Evolutionary conservation across 2,888 invertebrate species (phyloP).

Genomic region (Dicycla oo): DNA sequence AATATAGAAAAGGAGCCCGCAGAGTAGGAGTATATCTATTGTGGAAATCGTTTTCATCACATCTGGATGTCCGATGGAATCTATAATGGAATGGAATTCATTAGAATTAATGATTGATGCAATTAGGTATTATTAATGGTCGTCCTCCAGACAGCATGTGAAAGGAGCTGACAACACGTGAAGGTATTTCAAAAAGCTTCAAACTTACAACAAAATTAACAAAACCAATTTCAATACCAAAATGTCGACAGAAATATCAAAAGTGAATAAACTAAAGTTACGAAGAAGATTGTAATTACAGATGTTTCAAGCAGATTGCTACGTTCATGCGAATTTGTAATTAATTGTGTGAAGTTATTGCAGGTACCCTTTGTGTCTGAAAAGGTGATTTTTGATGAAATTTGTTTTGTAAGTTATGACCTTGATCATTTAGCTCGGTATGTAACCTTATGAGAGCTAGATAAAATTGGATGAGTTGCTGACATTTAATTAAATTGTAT

Average conservation of each 20-base stretch:
- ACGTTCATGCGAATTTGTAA: constrained; percentile 26
- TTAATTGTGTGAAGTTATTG: constrained; percentile 33
- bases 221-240: constrained; percentile 12
- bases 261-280: constrained; percentile 34
- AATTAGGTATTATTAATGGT: neutral
- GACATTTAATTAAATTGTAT: neutral
- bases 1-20: too few species aligned
- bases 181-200: constrained; percentile 18
- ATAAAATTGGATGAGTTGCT: neutral
- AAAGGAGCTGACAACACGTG: neutral
- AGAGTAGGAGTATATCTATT: too few species aligned
- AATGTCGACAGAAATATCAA: constrained; percentile 35
- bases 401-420: constrained; percentile 20
- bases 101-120: too few species aligned
- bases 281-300: constrained; percentile 31
- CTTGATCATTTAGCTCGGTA: constrained; percentile 3
- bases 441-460: neutral
- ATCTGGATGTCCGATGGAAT: too few species aligned
- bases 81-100: neutral
- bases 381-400: constrained; percentile 34
- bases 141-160: neutral
- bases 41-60: too few species aligned
- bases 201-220: constrained; percentile 7
- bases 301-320: constrained; percentile 39
- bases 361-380: constrained; percentile 23